A percentile compares a stretch with the other conserved stretches of the same genome.
These are phyloP conservation scores for Unio pictorum DNA, from an alignment of 2,888 invertebrate genomes.

Conservation along the genomic window DNA sequence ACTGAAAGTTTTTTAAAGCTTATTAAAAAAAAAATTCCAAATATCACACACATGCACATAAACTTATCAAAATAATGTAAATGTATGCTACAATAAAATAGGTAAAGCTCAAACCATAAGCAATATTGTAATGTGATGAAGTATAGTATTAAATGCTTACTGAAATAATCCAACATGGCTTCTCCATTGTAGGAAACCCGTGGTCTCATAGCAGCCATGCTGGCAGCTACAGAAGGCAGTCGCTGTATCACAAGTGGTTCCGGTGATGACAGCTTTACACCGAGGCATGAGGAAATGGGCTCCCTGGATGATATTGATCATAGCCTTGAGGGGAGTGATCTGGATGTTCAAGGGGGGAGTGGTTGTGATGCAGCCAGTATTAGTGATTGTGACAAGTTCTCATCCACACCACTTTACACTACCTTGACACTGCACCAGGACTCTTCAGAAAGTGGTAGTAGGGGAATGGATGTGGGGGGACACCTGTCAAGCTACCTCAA, in stretches of 20 bases:
- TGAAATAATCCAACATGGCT: neutral
- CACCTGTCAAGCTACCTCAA: slow-evolving; percentile 9
- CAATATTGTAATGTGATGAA: no score
- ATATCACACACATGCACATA: no score
- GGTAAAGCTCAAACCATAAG: no score
- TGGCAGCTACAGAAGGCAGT: slow-evolving; percentile 23
- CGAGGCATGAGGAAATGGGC: slow-evolving; percentile 25
- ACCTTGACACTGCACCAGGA: slow-evolving; percentile 2
- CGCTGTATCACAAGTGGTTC: slow-evolving; percentile 18
- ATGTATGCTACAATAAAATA: no score
- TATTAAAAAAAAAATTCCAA: no score
- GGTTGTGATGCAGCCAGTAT: neutral
- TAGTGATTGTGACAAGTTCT: neutral
- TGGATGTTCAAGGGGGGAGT: slow-evolving; percentile 1
- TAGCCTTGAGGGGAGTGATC: slow-evolving; percentile 19
- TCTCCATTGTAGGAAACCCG: slow-evolving; percentile 38
- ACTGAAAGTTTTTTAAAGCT: no score
- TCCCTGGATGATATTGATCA: slow-evolving; percentile 47
- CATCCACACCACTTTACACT: slow-evolving; percentile 1
- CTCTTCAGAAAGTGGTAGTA: slow-evolving; percentile 11
- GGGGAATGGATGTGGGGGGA: slow-evolving; percentile 11
- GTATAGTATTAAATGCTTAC: no score
- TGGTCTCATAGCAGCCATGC: slow-evolving; percentile 48
- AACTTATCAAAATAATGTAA: no score
- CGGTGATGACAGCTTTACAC: slow-evolving; percentile 22